Percentiles rank a stretch among this genome's conserved stretches.
phyloP scores from a whole-genome alignment of 2,888 invertebrate genomes.

The Gari tellinella region DNA sequence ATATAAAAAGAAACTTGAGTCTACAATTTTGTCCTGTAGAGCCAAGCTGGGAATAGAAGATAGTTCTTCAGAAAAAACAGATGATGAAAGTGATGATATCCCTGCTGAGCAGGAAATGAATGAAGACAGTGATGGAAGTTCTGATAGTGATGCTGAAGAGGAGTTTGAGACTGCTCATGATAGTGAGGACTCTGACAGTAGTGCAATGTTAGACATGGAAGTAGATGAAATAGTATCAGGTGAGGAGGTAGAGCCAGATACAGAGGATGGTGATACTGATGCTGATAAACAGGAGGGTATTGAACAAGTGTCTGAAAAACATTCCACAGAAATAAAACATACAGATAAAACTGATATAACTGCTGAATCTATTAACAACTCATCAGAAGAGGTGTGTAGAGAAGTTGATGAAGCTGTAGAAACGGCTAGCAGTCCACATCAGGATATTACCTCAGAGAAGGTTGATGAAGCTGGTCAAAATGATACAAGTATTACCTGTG shows the following conservation, averaged over 20 bases:
- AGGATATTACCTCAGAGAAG: no score
- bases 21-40: constrained; percentile 35
- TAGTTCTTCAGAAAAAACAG: no score
- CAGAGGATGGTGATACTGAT: not conserved
- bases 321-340: not conserved
- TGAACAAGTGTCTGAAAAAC: not conserved
- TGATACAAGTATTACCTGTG: no score
- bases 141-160: constrained; percentile 14
- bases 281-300: not conserved
- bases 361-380: no score
- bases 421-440: no score
- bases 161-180: constrained; percentile 18
- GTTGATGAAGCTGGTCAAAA: no score
- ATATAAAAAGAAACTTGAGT: constrained; percentile 38
- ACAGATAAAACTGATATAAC: no score
- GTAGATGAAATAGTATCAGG: not conserved
- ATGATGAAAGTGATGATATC: not conserved
- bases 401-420: no score
- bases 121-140: not conserved
- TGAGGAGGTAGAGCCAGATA: not conserved
- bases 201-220: constrained; percentile 6
- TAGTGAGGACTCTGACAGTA: constrained; percentile 16
- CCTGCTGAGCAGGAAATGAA: not conserved
- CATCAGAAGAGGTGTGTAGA: no score
- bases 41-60: constrained; percentile 33